phyloP scores from a whole-genome alignment of 2,888 invertebrate genomes.

The Hetaerina titia region DNA sequence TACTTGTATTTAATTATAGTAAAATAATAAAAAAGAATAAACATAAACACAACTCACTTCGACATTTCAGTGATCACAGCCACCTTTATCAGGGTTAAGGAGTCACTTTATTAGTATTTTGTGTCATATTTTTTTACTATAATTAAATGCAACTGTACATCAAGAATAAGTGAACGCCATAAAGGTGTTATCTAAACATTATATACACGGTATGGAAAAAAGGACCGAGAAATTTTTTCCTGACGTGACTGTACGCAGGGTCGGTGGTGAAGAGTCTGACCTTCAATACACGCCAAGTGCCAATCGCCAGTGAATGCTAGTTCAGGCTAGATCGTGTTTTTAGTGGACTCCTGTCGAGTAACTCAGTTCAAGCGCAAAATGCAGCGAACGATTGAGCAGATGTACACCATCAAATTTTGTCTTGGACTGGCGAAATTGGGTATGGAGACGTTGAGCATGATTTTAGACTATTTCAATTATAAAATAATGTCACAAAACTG shows the following conservation, averaged over 20 bases:
- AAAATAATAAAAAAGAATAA: too few relatives aligned
- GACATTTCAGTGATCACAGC: too few relatives aligned
- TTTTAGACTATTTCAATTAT: neutral
- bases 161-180: too few relatives aligned
- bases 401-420: neutral
- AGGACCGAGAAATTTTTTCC: neutral
- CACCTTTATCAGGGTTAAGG: too few relatives aligned
- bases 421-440: neutral
- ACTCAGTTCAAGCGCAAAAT: neutral
- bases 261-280: neutral
- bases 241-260: neutral
- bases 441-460: neutral
- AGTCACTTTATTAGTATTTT: too few relatives aligned
- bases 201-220: neutral
- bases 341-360: neutral
- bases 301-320: neutral
- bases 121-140: too few relatives aligned
- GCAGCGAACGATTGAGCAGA: neutral
- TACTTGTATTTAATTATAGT: too few relatives aligned
- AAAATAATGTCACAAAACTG: neutral
- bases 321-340: neutral
- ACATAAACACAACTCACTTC: too few relatives aligned
- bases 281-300: neutral
- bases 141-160: too few relatives aligned
- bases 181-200: too few relatives aligned